phyloP scores from a whole-genome alignment of 2,888 invertebrate genomes.

The Antitype chi region DNA sequence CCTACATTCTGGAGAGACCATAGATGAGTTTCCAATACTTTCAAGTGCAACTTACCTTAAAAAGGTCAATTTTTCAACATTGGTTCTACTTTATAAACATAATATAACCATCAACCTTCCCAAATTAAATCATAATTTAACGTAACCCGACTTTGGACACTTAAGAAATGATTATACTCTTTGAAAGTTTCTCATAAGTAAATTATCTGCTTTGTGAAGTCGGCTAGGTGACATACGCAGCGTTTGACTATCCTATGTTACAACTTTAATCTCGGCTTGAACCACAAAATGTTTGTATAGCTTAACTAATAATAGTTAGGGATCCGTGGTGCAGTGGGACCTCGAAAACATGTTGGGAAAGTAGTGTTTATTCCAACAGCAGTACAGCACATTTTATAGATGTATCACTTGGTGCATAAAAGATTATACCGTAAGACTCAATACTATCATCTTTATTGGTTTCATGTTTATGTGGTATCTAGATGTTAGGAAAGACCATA shows the following conservation, averaged over 20 bases:
- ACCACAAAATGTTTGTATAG: conserved; percentile 74
- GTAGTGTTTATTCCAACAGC: neutral
- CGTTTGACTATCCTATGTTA: conserved; percentile 71
- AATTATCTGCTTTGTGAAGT: conserved; percentile 68
- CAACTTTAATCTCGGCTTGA: conserved; percentile 72
- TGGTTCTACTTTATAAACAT: conserved; percentile 35
- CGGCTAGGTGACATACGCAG: conserved; percentile 56
- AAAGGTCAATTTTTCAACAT: conserved; percentile 41
- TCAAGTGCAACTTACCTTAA: neutral
- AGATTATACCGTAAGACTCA: neutral
- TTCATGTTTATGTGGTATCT: neutral
- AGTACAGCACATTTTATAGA: neutral
- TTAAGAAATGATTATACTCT: conserved; percentile 59
- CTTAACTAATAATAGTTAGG: conserved; percentile 71
- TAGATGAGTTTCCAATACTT: conserved; percentile 5
- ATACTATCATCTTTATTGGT: neutral
- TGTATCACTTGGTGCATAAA: neutral
- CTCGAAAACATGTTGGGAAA: neutral
- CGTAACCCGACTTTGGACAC: conserved; percentile 52
- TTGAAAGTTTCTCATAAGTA: conserved; percentile 63
- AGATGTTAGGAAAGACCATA: neutral
- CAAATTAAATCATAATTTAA: conserved; percentile 70
- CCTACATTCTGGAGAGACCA: conserved; percentile 27
- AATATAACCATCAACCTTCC: conserved; percentile 43
- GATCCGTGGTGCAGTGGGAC: conserved; percentile 48